phyloP scores from a whole-genome alignment of 1,140 invertebrate species.

The Dryas iulia region DNA sequence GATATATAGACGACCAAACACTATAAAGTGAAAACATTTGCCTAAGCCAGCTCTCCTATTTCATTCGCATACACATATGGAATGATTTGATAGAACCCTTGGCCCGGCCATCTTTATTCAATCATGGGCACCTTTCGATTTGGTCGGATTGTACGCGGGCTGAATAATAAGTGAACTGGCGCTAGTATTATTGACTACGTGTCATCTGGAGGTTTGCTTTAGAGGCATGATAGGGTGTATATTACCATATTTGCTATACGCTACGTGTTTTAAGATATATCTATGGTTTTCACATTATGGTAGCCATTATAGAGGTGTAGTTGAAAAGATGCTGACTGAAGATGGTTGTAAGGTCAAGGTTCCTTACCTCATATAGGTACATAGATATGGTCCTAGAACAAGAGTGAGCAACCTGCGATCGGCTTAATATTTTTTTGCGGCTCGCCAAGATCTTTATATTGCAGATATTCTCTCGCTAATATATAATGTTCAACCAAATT shows the following conservation, averaged over 20 bases:
- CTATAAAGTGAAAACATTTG: slow-evolving; percentile 8
- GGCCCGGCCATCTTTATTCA: slow-evolving; percentile 39
- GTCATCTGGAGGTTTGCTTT: slow-evolving; percentile 11
- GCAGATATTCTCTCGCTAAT: too few species aligned
- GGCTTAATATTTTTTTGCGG: too few species aligned
- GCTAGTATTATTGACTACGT: slow-evolving; percentile 15
- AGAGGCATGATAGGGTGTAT: background rate
- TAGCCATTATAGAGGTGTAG: too few species aligned
- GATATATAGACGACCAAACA: background rate
- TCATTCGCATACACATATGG: background rate
- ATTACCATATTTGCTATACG: background rate
- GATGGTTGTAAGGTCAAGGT: too few species aligned
- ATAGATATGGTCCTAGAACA: too few species aligned
- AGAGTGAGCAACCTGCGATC: too few species aligned
- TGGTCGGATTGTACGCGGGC: slow-evolving; percentile 20
- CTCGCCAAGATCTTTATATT: too few species aligned
- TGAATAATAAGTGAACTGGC: background rate
- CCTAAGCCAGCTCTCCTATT: slow-evolving; percentile 5
- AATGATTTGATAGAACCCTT: slow-evolving; percentile 43
- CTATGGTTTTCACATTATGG: too few species aligned
- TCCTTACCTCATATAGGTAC: too few species aligned
- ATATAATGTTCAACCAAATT: too few species aligned
- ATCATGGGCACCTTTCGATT: slow-evolving; percentile 41
- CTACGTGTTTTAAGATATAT: too few species aligned
- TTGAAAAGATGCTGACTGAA: too few species aligned